These are phyloP conservation scores for Glaucidium brasilianum DNA, from an alignment of 2,113 vertebrate species.

Conservation along the genomic window DNA sequence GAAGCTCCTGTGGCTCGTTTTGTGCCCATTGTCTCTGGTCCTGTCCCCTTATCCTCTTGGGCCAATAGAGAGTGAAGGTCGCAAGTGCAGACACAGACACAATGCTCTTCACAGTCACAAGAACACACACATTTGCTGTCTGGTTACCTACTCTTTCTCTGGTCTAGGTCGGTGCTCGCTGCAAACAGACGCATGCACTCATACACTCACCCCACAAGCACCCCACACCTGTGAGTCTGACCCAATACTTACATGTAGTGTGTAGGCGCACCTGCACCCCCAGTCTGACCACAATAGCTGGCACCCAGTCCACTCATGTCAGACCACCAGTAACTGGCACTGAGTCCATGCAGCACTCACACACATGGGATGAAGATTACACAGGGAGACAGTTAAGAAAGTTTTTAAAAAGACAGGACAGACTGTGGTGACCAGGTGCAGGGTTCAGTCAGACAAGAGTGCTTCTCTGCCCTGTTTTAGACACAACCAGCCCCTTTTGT, in stretches of 20 bases:
- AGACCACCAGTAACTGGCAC: neutral
- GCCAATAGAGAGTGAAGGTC: neutral
- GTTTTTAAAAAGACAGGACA: neutral
- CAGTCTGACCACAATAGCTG: neutral
- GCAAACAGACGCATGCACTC: neutral
- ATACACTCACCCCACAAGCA: neutral
- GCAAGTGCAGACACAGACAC: neutral
- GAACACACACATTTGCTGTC: neutral
- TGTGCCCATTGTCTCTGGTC: neutral
- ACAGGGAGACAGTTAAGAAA: neutral
- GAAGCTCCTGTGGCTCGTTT: neutral
- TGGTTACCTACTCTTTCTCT: neutral
- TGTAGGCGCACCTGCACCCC: neutral
- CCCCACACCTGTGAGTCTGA: fast-evolving
- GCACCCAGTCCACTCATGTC: neutral
- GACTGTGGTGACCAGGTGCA: neutral
- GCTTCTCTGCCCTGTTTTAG: neutral
- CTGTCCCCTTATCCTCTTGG: neutral
- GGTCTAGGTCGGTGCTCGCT: fast-evolving
- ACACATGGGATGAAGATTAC: neutral
- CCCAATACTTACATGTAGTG: neutral
- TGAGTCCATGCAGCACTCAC: neutral
- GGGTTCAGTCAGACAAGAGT: fast-evolving
- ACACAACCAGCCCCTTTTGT: neutral
- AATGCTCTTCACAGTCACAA: neutral